phyloP scores from a whole-genome alignment of 2,113 vertebrate species.

The Cyphomyrus plagiostoma region DNA sequence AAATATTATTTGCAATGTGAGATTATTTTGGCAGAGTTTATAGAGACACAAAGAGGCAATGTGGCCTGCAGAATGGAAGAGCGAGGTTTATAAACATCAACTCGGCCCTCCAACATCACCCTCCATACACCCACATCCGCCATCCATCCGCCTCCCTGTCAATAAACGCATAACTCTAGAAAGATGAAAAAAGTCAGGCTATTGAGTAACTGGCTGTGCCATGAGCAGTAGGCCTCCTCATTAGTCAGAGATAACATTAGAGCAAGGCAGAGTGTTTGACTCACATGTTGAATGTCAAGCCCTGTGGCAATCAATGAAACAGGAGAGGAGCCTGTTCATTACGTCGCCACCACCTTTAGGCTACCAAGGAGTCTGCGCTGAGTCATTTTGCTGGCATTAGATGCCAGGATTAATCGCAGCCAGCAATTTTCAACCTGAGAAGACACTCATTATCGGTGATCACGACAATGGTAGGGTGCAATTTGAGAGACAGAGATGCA shows the following conservation, averaged over 20 bases:
- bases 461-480: not conserved
- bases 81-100: not conserved
- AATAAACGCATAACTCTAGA: not conserved
- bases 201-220: not conserved
- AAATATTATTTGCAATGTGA: not conserved
- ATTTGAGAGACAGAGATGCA: not conserved
- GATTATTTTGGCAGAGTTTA: not conserved
- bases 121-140: not conserved
- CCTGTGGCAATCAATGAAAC: not conserved
- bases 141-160: not conserved
- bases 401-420: not conserved
- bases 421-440: slow-evolving; percentile 10
- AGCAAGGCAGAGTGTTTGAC: not conserved
- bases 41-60: not conserved
- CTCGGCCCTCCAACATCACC: not conserved
- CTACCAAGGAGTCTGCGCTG: not conserved
- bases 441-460: not conserved
- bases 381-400: not conserved
- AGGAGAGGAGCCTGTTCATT: not conserved
- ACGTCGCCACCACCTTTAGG: not conserved
- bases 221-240: not conserved
- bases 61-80: not conserved
- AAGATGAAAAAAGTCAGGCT: not conserved
- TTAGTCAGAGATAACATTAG: not conserved
- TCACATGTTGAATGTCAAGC: slow-evolving; percentile 8